Evolutionary conservation across 2,113 vertebrate species (phyloP), one percentile per base, ranked within the genome.

Genomic region (Gopherus evgoodei): DNA sequence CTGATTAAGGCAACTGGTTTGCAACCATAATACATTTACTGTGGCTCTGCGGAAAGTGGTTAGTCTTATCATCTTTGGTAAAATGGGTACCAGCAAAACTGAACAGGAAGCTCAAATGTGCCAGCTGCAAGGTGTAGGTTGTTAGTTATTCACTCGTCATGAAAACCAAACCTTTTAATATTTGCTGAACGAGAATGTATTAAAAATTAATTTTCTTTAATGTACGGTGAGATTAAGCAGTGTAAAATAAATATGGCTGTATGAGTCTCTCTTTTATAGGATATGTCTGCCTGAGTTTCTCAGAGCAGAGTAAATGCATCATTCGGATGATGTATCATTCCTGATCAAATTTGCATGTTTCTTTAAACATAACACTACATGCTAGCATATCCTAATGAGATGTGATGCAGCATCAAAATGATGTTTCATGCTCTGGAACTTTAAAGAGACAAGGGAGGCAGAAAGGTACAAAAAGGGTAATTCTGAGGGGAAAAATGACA

Each of bases 321-420:
- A 94, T 87, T 56, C 84, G 91, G 95, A 92, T 14, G 87, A 94
- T 3, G 1, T 97, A 96, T 97, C 97, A 96, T 49, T 75, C 95
- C 87, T 96, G 86, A 97, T 90, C 96, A 97, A 94, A 97, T 89
- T 96, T 97, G 93, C 93, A 96, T 92, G 91, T 95, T 94, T 93
- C 59, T 97, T 96, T 97, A 91, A 97, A 95, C 59, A 29, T 84
- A 97, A 85, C 92, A 72, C 88, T 96, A 90, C 86, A 72, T 89
- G 95, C 97, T 94, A 93, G 56, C 54, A 92, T 90, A 97, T 96
- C 81, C 92, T 96, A 94, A 96, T 75, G 96, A 91, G 94, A 96
- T 97, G 97, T 97, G 96, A 97, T 89, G 94, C 81, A 96, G 93
- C 94, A 98, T 98, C 90, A 97, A 98, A 98, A 90, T 93, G 94